Evolutionary conservation across 1,140 invertebrate species (phyloP), one percentile per base, ranked within the genome.

Genomic region (Microplitis demolitor): DNA sequence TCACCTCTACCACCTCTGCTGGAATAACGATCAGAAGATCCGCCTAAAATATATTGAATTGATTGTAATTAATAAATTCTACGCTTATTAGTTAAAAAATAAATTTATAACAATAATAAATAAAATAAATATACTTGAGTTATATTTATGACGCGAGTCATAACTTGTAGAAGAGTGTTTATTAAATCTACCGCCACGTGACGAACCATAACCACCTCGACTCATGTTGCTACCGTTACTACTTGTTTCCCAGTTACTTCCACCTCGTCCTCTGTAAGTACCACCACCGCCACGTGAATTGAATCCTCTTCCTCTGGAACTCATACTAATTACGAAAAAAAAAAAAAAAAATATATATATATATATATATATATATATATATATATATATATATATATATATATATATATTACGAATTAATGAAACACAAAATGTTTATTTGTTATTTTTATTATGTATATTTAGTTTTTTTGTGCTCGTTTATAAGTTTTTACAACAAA

Each of bases 221-320:
- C 78, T 77, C 37, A 82, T 72, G 3, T 77, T 75, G 31, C 77
- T 63, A 68, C 79, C 77, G 78, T 81, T 82, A 24, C 81, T 82
- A 39, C 73, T 81, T 13, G 81, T 77, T 68, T 75, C 72, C 50
- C 78, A 70, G 70, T 72, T 77, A 31, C 78, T 78, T 11, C 82
- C 81, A 62, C 81, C 80, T 13, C 83, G 64, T 37, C 78, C 72
- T 62, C 72, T 71, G 33, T 77, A 78, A 13, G 80, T 79, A 75
- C 85, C 80, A 60, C 80, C 80, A 33, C 83, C 81, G 6, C 82
- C 82, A 3, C 84, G 77, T 1, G 84, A 83, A 78, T 70, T 81
- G 70, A 86, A 87, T 69, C 85, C 86, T 67, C 86, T 78, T 6
- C 85, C 86, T 33, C 86, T 80, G 45, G 83, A 83, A 75, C 83